These are phyloP conservation scores for Drosophila orena DNA, from an alignment of 1,140 invertebrate genomes.

Conservation along the genomic window DNA sequence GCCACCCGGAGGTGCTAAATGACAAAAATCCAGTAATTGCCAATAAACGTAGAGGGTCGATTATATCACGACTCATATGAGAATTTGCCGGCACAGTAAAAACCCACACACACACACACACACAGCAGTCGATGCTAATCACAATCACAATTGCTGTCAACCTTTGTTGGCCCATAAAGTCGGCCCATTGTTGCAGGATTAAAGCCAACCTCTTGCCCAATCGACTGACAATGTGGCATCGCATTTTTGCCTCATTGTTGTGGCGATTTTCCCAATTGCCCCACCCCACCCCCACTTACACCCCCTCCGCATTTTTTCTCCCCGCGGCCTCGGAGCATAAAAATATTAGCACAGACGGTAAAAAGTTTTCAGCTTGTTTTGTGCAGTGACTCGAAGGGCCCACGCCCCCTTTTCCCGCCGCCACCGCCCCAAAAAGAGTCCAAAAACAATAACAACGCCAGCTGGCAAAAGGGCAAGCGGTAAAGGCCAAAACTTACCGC, in stretches of 20 bases:
- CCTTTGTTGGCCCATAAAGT: constrained; percentile 54
- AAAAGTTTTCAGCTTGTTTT: constrained; percentile 59
- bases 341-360: constrained; percentile 69
- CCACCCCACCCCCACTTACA: neutral
- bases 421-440: neutral
- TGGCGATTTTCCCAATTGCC: neutral
- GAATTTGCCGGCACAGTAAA: constrained; percentile 10
- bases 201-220: constrained; percentile 11
- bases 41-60: constrained; percentile 50
- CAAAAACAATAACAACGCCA: constrained; percentile 25
- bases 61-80: constrained; percentile 11
- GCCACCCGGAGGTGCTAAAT: constrained; percentile 29
- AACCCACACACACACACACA: neutral
- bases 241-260: constrained; percentile 15
- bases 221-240: constrained; percentile 31
- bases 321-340: constrained; percentile 33
- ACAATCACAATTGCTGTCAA: constrained; percentile 41
- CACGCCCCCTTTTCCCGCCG: constrained; percentile 13
- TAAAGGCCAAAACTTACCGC: constrained; percentile 1
- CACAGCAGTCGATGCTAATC: constrained; percentile 29
- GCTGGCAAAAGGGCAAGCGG: constrained; percentile 16
- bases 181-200: constrained; percentile 53
- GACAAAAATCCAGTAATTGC: constrained; percentile 66
- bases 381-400: constrained; percentile 21
- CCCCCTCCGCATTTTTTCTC: neutral